Conservation (phyloP, 2,888 invertebrate genomes). For the Ichneumon xanthorius region DNA sequence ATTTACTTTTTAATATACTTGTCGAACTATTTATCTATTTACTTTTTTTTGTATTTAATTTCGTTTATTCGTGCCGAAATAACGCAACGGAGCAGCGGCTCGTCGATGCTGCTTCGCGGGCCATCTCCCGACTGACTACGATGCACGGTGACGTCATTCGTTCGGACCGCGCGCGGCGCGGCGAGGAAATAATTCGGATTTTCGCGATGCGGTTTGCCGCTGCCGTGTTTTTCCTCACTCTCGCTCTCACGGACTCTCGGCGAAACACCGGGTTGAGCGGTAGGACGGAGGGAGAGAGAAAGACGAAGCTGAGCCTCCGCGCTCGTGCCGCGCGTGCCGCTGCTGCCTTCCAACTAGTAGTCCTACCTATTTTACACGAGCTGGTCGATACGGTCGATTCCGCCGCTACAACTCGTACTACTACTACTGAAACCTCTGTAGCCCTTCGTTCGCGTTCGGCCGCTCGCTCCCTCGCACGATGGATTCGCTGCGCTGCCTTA, state of each 20-base stretch:
- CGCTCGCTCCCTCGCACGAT: background rate
- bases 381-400: conserved; percentile 68
- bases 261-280: background rate
- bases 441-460: background rate
- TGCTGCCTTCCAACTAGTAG: conserved; percentile 8
- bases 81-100: conserved; percentile 50
- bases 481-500: background rate
- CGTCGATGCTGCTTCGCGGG: conserved; percentile 59
- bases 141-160: conserved; percentile 60
- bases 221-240: background rate
- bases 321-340: background rate
- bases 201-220: conserved; percentile 33
- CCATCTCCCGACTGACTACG: conserved; percentile 64
- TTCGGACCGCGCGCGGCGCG: conserved; percentile 41
- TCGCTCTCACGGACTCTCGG: conserved; percentile 6
- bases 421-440: background rate
- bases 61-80: conserved; percentile 28
- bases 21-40: background rate
- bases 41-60: background rate
- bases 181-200: conserved; percentile 60
- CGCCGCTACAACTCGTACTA: conserved; percentile 21
- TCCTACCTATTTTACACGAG: conserved; percentile 7
- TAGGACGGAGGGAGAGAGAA: background rate
- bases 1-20: background rate
- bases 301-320: background rate